Conservation (phyloP, 2,888 invertebrate species). For the Acronicta aceris region DNA sequence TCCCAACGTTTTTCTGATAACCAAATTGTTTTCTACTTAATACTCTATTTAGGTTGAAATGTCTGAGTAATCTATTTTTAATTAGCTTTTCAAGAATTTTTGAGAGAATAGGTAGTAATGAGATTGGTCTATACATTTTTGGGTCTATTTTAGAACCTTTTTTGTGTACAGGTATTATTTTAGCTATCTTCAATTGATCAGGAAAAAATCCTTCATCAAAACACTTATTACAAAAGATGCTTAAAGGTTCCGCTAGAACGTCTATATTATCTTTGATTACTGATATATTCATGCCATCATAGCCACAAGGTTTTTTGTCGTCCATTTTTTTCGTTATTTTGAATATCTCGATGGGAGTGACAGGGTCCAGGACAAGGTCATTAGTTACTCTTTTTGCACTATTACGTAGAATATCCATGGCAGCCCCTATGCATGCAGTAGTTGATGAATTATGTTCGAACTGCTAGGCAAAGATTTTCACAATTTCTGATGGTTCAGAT, state of each 20-base stretch:
- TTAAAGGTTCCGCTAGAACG: constrained; percentile 18
- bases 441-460: background rate
- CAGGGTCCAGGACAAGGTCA: constrained; percentile 4
- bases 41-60: background rate
- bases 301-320: constrained; percentile 16
- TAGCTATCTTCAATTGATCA: constrained; percentile 8
- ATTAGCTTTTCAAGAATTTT: constrained; percentile 9
- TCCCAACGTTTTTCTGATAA: constrained; percentile 1
- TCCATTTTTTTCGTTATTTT: constrained; percentile 19
- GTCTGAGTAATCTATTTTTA: constrained; percentile 6
- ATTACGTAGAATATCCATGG: constrained; percentile 1
- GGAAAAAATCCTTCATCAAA: constrained; percentile 5
- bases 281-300: constrained; percentile 24
- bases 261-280: constrained; percentile 30
- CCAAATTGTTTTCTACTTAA: constrained; percentile 7
- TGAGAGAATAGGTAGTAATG: background rate
- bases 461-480: constrained; percentile 7
- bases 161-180: constrained; percentile 9
- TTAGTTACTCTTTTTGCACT: constrained; percentile 3
- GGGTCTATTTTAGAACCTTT: constrained; percentile 2
- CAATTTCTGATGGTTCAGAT: constrained; percentile 5
- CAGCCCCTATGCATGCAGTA: background rate
- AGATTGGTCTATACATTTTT: constrained; percentile 7
- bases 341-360: constrained; percentile 8
- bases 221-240: constrained; percentile 26